Evolutionary conservation across 2,113 vertebrate genomes (phyloP).

Genomic region (Eudyptes chrysolophus): DNA sequence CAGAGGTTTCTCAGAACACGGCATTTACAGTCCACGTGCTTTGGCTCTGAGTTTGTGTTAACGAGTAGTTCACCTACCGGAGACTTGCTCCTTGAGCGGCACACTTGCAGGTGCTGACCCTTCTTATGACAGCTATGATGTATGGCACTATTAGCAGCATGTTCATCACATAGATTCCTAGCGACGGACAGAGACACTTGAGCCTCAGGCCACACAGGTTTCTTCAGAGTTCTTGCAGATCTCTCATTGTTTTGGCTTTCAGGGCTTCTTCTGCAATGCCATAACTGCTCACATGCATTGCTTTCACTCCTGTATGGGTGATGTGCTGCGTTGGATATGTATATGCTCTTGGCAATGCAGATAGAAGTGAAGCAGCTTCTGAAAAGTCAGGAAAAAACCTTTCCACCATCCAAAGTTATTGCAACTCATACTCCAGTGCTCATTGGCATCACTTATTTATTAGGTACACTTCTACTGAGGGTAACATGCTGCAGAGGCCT

Average conservation of each 20-base stretch:
- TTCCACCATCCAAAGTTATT: neutral
- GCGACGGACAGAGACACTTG: neutral
- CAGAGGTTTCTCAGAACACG: neutral
- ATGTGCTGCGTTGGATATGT: rapidly evolving
- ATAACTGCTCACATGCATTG: rapidly evolving
- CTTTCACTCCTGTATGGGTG: neutral
- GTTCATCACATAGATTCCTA: neutral
- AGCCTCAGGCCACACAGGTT: neutral
- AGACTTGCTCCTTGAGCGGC: neutral
- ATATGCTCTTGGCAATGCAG: neutral
- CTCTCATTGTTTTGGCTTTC: neutral
- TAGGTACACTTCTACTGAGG: rapidly evolving
- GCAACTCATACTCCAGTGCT: neutral
- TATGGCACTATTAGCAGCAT: neutral
- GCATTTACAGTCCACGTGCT: neutral
- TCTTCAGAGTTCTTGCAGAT: neutral
- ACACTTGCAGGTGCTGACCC: neutral
- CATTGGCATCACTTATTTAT: neutral
- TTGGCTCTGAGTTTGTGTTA: neutral
- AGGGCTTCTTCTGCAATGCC: neutral
- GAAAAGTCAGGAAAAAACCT: neutral
- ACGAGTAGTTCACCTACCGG: neutral
- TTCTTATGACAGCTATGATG: neutral
- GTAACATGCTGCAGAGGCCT: neutral
- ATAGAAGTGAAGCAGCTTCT: neutral